Evolutionary conservation across 2,888 invertebrate species (phyloP), one percentile per base, ranked within the genome.

Genomic region (Idaea dimidiata): DNA sequence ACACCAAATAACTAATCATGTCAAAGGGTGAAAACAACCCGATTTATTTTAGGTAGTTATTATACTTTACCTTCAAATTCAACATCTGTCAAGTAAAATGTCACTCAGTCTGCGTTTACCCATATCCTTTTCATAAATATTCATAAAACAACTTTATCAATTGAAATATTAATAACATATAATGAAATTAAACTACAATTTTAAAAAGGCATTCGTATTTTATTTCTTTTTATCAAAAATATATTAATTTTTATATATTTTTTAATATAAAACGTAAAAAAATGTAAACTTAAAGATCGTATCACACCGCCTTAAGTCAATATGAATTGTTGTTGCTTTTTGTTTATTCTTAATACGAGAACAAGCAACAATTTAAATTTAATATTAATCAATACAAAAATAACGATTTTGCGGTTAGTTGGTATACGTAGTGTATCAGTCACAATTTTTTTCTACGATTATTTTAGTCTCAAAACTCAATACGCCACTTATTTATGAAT

Each of bases 191-290:
- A 87, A 88, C 81, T 66, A 74, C 66, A 59, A 10, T 69, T 62
- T 57, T 71, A 65, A 81, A 83, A 87, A 89, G 87, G 87, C 87
- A 89, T 83, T 88, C 88, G 78, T 77, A 76, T 86, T 86, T 88
- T 82, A 84, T 84, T 84, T 78, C 74, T 79, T 82, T 83, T 79
- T 82, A 78, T 78, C 74, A 84, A 79, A 83, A 88, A 91, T 91
- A 91, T 91, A 89, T 91, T 90, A 90, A 83, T 83, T 84, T 88
- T 86, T 83, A 83, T 43, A 43, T 43, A 10, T 83, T 83, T 83
- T 24, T 24, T 24, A 24, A 83, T 81, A 17, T 17, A 78, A 84
- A 88, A 85, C 76, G 79, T 82, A 83, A 86, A 86, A 82, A n/a
- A 87, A 83, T 76, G 76, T 79, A 83, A 83, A 86, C 79, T 74